Evolutionary conservation across 2,888 invertebrate species (phyloP).

Genomic region (Drosophila conformis): DNA sequence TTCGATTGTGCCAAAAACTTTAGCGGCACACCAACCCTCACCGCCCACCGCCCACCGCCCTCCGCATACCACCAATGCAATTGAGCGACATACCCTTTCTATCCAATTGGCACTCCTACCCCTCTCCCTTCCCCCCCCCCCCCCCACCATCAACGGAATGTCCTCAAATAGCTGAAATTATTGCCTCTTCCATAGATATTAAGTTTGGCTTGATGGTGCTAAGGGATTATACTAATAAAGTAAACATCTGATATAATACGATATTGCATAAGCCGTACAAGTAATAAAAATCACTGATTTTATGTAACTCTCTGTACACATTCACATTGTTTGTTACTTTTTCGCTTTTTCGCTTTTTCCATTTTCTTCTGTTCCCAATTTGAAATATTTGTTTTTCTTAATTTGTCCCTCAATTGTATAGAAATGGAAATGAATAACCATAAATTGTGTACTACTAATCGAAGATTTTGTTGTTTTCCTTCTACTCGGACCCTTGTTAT

Average conservation of each 20-base stretch:
- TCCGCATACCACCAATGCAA: conserved; percentile 41
- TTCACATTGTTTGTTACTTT: not conserved
- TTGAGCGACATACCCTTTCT: conserved; percentile 28
- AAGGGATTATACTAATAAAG: not conserved
- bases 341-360: not conserved
- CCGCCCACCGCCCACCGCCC: not conserved
- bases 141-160: not conserved
- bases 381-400: conserved; percentile 23
- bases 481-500: conserved; percentile 23
- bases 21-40: conserved; percentile 13
- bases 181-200: conserved; percentile 51
- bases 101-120: not conserved
- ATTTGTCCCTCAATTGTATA: conserved; percentile 46
- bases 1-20: conserved; percentile 48
- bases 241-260: not conserved
- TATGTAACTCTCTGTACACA: not conserved
- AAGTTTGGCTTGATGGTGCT: conserved; percentile 14
- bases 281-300: not conserved
- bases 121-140: not conserved
- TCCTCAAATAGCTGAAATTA: conserved; percentile 36
- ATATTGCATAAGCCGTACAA: not conserved
- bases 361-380: conserved; percentile 9
- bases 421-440: conserved; percentile 49
- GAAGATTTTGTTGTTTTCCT: conserved; percentile 44
- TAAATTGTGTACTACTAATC: conserved; percentile 56